phyloP scores from a whole-genome alignment of 2,797 vertebrate species.

The Stomatorhinus walkeri region DNA sequence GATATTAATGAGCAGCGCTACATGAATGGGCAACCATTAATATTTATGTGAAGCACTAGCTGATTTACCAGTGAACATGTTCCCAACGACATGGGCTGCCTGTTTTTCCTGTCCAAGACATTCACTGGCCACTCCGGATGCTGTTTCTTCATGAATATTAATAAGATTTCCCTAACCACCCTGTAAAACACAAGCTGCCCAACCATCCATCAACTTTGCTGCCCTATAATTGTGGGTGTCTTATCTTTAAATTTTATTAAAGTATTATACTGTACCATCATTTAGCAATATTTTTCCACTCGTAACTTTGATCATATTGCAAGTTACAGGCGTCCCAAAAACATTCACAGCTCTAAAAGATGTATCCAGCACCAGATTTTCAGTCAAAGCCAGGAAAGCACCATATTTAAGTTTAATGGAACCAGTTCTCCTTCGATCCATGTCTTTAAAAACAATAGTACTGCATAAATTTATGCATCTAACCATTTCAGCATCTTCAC shows the following conservation, averaged over 20 bases:
- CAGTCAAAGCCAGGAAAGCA: background rate
- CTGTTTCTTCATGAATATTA: background rate
- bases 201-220: background rate
- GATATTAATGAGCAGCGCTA: background rate
- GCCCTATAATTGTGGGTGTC: background rate
- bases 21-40: background rate
- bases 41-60: background rate
- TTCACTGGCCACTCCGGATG: background rate
- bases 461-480: background rate
- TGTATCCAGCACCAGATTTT: background rate
- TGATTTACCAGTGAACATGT: background rate
- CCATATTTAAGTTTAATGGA: background rate
- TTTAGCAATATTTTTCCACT: background rate
- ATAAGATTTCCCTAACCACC: background rate
- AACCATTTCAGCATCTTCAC: background rate
- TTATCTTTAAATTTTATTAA: background rate
- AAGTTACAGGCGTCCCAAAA: background rate
- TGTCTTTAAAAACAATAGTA: background rate
- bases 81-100: background rate
- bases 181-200: background rate
- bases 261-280: background rate
- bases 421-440: background rate
- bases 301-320: background rate
- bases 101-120: background rate
- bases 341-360: background rate